Conservation (phyloP, 2,888 invertebrate species). For the Phania funesta region DNA sequence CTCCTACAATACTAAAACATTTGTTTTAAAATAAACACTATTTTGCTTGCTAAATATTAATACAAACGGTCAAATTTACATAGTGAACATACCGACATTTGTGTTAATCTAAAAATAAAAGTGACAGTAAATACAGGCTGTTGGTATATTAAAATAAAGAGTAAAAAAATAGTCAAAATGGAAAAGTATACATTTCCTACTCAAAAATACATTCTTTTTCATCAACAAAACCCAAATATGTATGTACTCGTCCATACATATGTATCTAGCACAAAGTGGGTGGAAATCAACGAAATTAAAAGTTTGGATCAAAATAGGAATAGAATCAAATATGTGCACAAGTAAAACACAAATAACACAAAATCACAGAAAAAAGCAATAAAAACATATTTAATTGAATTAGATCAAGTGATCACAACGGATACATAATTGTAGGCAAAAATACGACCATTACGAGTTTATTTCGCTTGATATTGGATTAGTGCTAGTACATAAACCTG, state of each 20-base stretch:
- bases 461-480: not conserved
- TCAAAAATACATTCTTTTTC: slow-evolving; percentile 78
- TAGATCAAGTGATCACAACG: slow-evolving; percentile 72
- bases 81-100: slow-evolving; percentile 6
- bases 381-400: slow-evolving; percentile 73
- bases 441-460: slow-evolving; percentile 15
- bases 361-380: slow-evolving; percentile 1
- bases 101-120: slow-evolving; percentile 15
- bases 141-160: slow-evolving; percentile 2
- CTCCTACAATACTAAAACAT: no score
- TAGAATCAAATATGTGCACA: not conserved
- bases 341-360: not conserved
- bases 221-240: slow-evolving; percentile 70
- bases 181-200: slow-evolving; percentile 73
- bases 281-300: slow-evolving; percentile 73
- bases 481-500: not conserved
- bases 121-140: slow-evolving; percentile 5
- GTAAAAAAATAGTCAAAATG: slow-evolving; percentile 26
- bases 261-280: slow-evolving; percentile 27
- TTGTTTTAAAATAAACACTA: no score
- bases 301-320: slow-evolving; percentile 68
- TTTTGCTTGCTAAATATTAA: no score
- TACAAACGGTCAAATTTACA: no score
- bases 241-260: not conserved
- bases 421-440: slow-evolving; percentile 64